phyloP scores from a whole-genome alignment of 2,797 vertebrate species.

The Scomberomorus guttatus region DNA sequence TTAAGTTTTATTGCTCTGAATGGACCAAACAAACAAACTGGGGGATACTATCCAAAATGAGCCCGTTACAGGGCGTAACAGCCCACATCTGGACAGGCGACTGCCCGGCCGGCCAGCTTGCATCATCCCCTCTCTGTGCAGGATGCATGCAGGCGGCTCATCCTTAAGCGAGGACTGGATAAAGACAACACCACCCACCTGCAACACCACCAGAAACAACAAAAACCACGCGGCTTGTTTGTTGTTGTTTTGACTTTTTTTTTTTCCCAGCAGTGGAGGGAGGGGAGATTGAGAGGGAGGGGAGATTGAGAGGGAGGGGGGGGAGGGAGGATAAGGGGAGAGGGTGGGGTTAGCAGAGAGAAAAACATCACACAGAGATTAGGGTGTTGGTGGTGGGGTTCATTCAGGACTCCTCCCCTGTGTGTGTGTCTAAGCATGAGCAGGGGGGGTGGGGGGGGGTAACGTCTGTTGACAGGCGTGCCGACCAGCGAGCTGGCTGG shows the following conservation, averaged over 20 bases:
- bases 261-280: conserved; percentile 32
- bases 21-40: conserved; percentile 33
- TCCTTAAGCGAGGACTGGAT: conserved; percentile 23
- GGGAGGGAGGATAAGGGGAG: conserved; percentile 40
- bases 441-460: too few relatives aligned
- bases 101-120: conserved; percentile 3
- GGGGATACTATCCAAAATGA: conserved; percentile 12
- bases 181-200: conserved; percentile 34
- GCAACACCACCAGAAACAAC: conserved; percentile 58
- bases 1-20: conserved; percentile 24
- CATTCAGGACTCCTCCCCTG: conserved; percentile 70
- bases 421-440: conserved; percentile 52
- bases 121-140: conserved; percentile 24
- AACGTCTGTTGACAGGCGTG: conserved; percentile 73
- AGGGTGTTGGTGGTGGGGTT: conserved; percentile 44
- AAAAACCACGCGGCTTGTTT: conserved; percentile 75
- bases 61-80: neutral
- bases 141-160: conserved; percentile 24
- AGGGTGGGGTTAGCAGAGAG: conserved; percentile 74
- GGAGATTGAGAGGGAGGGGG: neutral
- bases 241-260: conserved; percentile 77
- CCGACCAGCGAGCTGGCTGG: conserved; percentile 76
- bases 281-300: conserved; percentile 46
- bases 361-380: conserved; percentile 81
- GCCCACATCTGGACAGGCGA: conserved; percentile 46